A percentile compares a stretch with the other conserved stretches of the same genome.
Conservation (phyloP, 2,888 invertebrate genomes). For the Taenaris catops region DNA sequence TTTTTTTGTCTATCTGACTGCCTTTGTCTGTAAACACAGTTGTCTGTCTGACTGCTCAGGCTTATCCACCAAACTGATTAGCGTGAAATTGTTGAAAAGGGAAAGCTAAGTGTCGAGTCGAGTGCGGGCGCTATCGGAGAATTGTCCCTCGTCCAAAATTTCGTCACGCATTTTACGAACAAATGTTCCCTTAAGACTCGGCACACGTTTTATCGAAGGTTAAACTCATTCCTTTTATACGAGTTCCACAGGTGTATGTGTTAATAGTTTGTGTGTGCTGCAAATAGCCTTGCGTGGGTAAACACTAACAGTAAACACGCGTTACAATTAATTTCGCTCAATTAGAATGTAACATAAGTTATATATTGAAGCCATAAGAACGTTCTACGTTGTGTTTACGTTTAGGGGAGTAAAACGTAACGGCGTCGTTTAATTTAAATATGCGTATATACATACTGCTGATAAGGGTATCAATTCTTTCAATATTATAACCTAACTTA, state of each 20-base stretch:
- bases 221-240: constrained; percentile 53
- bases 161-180: constrained; percentile 75
- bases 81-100: constrained; percentile 77
- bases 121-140: constrained; percentile 63
- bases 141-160: constrained; percentile 61
- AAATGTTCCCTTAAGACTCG: constrained; percentile 71
- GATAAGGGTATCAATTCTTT: too few species aligned
- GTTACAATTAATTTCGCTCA: constrained; percentile 8
- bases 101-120: constrained; percentile 72
- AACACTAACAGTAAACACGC: constrained; percentile 5
- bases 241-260: constrained; percentile 41
- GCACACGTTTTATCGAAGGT: constrained; percentile 70
- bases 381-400: too few species aligned
- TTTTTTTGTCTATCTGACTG: too few species aligned
- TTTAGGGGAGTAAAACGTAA: too few species aligned
- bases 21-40: too few species aligned
- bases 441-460: too few species aligned
- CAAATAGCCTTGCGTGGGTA: constrained; percentile 19
- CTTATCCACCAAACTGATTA: too few species aligned
- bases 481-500: too few species aligned
- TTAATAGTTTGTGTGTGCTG: constrained; percentile 37
- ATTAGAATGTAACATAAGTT: too few species aligned
- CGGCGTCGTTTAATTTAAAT: too few species aligned
- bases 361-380: too few species aligned
- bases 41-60: too few species aligned